A percentile compares a stretch with the other conserved stretches of the same genome.
phyloP scores from a whole-genome alignment of 2,113 vertebrate genomes.

The Callorhinus ursinus region DNA sequence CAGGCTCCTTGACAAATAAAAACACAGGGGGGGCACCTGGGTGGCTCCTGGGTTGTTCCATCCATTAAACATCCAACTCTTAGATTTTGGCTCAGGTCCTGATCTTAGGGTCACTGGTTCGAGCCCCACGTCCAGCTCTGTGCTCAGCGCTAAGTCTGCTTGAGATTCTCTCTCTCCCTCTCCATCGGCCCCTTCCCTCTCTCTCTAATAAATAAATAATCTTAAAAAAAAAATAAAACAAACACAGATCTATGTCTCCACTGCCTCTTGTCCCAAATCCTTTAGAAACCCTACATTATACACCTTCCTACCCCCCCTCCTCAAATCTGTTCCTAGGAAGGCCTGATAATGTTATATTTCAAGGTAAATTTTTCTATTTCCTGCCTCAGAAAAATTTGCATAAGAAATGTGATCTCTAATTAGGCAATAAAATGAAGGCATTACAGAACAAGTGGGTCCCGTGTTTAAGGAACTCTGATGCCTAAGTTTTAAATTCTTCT shows the following conservation, averaged over 20 bases:
- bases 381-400: background rate
- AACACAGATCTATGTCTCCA: background rate
- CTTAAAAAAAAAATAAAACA: background rate
- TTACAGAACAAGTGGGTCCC: background rate
- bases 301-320: background rate
- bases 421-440: background rate
- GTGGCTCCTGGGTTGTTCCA: too few species aligned
- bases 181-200: background rate
- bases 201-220: background rate
- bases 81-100: background rate
- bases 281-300: background rate
- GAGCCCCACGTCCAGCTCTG: background rate
- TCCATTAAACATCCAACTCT: background rate
- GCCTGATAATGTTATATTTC: background rate
- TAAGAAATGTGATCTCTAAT: background rate
- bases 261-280: background rate
- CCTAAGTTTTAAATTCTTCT: constrained; percentile 26
- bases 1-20: background rate
- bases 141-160: background rate
- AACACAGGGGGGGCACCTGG: background rate
- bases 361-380: background rate
- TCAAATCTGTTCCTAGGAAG: background rate
- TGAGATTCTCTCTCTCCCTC: background rate
- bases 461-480: background rate
- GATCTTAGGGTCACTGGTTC: background rate